Evolutionary conservation across 2,113 vertebrate species (phyloP).

Genomic region (Pangasianodon hypophthalmus): DNA sequence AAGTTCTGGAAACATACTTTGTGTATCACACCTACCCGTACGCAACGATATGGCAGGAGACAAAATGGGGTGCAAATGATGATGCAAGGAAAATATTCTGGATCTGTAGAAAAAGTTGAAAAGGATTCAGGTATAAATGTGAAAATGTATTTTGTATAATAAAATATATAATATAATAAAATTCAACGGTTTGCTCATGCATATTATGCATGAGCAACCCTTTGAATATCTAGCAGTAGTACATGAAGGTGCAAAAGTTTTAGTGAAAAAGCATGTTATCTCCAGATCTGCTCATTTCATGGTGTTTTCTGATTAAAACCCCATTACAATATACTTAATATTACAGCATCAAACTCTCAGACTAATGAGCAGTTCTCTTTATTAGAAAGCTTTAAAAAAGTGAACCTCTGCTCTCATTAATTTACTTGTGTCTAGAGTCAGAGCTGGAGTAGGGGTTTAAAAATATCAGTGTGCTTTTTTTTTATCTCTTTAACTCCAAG

Average conservation of each 20-base stretch:
- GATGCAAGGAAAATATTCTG: constrained; percentile 79
- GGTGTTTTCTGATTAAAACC: background rate
- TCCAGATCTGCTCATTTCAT: background rate
- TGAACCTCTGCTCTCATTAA: too few species aligned
- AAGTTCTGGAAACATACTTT: background rate
- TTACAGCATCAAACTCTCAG: too few species aligned
- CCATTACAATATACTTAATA: too few species aligned
- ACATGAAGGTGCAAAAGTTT: background rate
- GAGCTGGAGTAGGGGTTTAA: too few species aligned
- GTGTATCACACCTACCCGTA: constrained; percentile 79
- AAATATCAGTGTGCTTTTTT: background rate
- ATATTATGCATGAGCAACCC: background rate
- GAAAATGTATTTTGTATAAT: background rate
- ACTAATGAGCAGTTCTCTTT: too few species aligned
- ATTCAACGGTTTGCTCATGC: background rate
- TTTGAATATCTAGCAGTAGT: background rate
- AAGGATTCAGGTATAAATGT: background rate
- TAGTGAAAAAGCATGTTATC: background rate
- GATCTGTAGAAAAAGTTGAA: constrained; percentile 76
- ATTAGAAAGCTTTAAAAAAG: too few species aligned
- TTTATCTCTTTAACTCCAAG: background rate
- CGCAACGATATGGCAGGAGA: constrained; percentile 77
- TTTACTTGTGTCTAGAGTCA: too few species aligned
- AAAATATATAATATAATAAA: too few species aligned
- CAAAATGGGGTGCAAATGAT: constrained; percentile 75